Conservation (phyloP, 2,888 invertebrate genomes). For the Scaptomyza polygonia region DNA sequence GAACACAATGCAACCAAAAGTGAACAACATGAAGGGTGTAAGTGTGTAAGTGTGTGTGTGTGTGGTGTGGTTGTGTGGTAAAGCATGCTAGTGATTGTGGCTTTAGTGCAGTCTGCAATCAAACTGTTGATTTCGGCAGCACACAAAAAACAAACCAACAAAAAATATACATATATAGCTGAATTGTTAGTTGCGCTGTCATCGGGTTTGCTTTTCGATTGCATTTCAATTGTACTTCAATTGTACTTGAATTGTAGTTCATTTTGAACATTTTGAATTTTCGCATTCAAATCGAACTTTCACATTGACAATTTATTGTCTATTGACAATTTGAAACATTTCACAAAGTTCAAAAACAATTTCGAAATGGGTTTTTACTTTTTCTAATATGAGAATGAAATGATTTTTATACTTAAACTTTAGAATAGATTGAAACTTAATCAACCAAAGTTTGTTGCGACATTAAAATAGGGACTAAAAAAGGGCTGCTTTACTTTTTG, state of each 20-base stretch:
- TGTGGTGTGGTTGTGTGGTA: slow-evolving; percentile 1
- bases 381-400: no score
- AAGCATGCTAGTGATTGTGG: slow-evolving; percentile 13
- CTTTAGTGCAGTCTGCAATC: slow-evolving; percentile 43
- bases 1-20: background rate
- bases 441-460: no score
- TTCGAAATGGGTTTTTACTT: no score
- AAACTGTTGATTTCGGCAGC: slow-evolving; percentile 65
- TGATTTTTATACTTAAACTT: no score
- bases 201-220: background rate
- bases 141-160: slow-evolving; percentile 31
- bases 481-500: no score
- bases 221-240: background rate
- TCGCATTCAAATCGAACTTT: no score
- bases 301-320: no score
- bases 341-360: no score
- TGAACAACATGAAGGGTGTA: background rate
- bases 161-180: slow-evolving; percentile 2
- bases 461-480: no score
- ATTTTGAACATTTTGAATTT: no score
- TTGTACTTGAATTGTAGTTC: no score
- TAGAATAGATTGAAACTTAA: no score
- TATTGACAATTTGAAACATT: background rate
- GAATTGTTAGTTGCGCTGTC: slow-evolving; percentile 1
- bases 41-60: slow-evolving; percentile 1